Evolutionary conservation across 2,888 invertebrate species (phyloP).

Genomic region (Synergus umbraculus): DNA sequence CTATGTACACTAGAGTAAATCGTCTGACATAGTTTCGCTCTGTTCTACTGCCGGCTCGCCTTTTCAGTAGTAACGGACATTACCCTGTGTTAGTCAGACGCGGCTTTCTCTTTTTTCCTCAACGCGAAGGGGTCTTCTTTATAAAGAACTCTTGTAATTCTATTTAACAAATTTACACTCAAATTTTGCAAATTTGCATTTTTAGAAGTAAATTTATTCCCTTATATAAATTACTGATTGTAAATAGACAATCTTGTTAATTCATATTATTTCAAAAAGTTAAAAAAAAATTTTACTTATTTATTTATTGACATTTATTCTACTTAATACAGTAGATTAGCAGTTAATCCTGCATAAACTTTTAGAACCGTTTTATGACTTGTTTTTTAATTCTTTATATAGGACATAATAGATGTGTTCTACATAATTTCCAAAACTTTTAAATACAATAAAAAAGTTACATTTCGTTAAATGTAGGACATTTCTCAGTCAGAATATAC

Average conservation of each 20-base stretch:
- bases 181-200: no score
- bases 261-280: no score
- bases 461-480: background rate
- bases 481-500: constrained; percentile 7
- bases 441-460: background rate
- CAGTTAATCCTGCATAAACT: background rate
- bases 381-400: background rate
- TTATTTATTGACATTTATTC: no score
- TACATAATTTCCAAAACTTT: background rate
- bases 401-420: background rate
- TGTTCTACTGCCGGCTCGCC: background rate
- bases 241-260: no score
- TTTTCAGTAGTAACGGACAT: background rate
- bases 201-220: no score
- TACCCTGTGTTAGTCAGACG: no score
- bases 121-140: background rate
- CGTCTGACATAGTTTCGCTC: background rate
- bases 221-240: no score
- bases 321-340: background rate
- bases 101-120: background rate
- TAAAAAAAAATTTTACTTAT: no score
- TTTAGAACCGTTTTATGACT: background rate
- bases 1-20: background rate
- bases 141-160: no score
- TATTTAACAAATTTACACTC: no score